Percentiles rank a stretch among this genome's conserved stretches.
These are phyloP conservation scores for Myopa testacea DNA, from an alignment of 2,888 invertebrate genomes.

Conservation along the genomic window DNA sequence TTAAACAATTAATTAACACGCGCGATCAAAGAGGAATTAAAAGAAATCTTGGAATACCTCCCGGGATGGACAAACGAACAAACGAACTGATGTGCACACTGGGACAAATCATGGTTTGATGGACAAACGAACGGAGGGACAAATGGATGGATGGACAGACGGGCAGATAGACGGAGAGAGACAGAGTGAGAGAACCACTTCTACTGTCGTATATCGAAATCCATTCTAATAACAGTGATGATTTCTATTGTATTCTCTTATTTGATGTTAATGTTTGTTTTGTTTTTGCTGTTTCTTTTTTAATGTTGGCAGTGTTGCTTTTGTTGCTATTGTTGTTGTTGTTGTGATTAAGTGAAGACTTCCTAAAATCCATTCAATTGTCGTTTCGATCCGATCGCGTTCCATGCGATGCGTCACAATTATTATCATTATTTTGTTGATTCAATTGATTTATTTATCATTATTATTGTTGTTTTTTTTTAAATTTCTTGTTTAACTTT, in stretches of 20 bases:
- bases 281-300: neutral
- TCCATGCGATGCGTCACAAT: slow-evolving; percentile 32
- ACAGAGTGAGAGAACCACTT: too few species aligned
- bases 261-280: neutral
- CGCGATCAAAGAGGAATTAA: slow-evolving; percentile 64
- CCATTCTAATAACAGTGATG: neutral
- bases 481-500: neutral
- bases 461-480: slow-evolving; percentile 9
- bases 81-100: slow-evolving; percentile 14
- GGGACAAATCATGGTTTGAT: neutral
- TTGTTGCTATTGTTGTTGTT: slow-evolving; percentile 7
- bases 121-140: neutral
- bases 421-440: slow-evolving; percentile 21
- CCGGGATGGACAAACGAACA: neutral
- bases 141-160: neutral
- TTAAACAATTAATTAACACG: slow-evolving; percentile 65
- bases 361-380: slow-evolving; percentile 39
- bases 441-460: slow-evolving; percentile 29
- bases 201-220: too few species aligned
- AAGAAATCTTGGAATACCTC: slow-evolving; percentile 51
- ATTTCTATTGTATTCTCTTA: neutral
- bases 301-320: neutral
- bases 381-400: slow-evolving; percentile 14
- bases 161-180: neutral
- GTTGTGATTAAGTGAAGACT: neutral